Percentiles rank a stretch among this genome's conserved stretches.
These are phyloP conservation scores for Malurus melanocephalus DNA, from an alignment of 2,113 vertebrate species.

Conservation along the genomic window DNA sequence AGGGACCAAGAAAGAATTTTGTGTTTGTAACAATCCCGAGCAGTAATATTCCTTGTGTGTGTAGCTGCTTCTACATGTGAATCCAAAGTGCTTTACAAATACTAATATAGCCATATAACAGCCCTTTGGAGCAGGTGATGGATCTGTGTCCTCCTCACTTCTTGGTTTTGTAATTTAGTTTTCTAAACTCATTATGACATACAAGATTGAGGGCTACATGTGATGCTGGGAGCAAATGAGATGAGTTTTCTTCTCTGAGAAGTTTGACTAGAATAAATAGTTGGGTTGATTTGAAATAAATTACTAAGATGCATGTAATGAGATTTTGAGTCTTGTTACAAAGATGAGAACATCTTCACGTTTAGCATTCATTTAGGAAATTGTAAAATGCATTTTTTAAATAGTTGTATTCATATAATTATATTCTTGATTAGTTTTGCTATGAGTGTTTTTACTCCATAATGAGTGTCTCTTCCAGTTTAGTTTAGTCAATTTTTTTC, in stretches of 20 bases:
- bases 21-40: not conserved
- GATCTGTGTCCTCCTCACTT: not conserved
- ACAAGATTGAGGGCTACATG: not conserved
- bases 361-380: not conserved
- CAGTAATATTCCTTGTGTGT: not conserved
- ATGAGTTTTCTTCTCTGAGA: not conserved
- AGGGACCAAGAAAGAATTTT: not conserved
- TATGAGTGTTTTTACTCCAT: not conserved
- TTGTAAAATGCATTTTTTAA: not conserved
- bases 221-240: not conserved
- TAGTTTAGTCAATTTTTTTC: not conserved
- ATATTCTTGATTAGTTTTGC: not conserved
- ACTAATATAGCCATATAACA: not conserved
- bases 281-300: not conserved
- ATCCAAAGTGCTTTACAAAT: not conserved
- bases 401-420: not conserved
- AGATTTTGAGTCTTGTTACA: not conserved
- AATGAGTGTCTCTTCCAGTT: not conserved
- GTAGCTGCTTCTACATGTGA: not conserved
- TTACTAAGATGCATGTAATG: not conserved
- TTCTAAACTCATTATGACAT: not conserved
- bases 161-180: not conserved
- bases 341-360: not conserved
- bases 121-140: not conserved
- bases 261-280: not conserved